Evolutionary conservation across 2,113 vertebrate genomes (phyloP).

Genomic region (Genyomyrus donnyi): DNA sequence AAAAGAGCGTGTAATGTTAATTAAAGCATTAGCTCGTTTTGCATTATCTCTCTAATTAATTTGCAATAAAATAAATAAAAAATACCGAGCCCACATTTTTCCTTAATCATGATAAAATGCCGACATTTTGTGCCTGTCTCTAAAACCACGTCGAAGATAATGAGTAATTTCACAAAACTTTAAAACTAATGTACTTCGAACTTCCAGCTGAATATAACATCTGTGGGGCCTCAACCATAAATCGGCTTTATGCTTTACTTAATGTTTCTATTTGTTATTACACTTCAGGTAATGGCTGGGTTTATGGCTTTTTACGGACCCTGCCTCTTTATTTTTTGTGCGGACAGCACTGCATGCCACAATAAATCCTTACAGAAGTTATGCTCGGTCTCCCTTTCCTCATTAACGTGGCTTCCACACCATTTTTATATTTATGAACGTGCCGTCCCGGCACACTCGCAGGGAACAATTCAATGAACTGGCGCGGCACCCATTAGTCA

Average conservation of each 20-base stretch:
- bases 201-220: neutral
- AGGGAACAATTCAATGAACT: neutral
- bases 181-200: neutral
- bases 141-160: neutral
- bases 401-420: neutral
- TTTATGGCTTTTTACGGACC: neutral
- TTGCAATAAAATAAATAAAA: neutral
- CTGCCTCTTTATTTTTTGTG: neutral
- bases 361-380: neutral
- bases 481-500: neutral
- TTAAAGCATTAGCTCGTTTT: neutral
- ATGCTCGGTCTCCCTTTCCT: neutral
- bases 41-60: neutral
- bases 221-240: neutral
- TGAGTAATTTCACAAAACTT: neutral
- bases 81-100: neutral
- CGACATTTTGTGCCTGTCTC: neutral
- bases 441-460: neutral
- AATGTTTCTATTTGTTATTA: neutral
- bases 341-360: neutral
- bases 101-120: neutral
- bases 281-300: neutral
- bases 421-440: constrained; percentile 12
- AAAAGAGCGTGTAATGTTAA: neutral
- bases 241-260: neutral